Evolutionary conservation across 2,113 vertebrate genomes (phyloP).

Genomic region (Solea senegalensis): DNA sequence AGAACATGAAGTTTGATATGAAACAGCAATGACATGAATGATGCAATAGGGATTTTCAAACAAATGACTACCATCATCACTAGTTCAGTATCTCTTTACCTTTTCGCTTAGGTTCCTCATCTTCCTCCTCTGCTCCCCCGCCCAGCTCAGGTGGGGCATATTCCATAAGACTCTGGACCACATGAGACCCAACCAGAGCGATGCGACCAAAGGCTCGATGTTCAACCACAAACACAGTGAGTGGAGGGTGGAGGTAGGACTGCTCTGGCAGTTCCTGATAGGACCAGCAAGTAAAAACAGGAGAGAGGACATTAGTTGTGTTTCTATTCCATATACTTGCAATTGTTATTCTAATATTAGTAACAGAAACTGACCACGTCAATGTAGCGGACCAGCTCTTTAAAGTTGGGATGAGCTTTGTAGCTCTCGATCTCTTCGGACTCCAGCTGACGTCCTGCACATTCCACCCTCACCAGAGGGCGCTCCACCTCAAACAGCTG

Average conservation of each 20-base stretch:
- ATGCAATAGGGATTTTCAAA: background rate
- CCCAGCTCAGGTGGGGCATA: conserved; percentile 82
- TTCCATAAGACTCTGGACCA: conserved; percentile 87
- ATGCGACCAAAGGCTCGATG: conserved; percentile 87
- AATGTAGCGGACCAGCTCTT: conserved; percentile 85
- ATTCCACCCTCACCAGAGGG: conserved; percentile 90
- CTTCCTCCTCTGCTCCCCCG: conserved; percentile 77
- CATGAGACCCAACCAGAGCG: conserved; percentile 88
- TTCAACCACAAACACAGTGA: conserved; percentile 92
- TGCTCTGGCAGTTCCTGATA: conserved; percentile 90
- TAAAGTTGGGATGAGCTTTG: conserved; percentile 89
- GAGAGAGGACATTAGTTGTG: background rate
- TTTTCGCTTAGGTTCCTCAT: conserved; percentile 71
- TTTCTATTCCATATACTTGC: background rate
- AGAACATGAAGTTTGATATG: no score
- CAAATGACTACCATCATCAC: background rate
- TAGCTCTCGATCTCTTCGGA: conserved; percentile 89
- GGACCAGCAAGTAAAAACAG: conserved; percentile 2
- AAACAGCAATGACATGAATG: no score
- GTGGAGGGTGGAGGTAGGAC: conserved; percentile 91
- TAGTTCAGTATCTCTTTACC: conserved; percentile 59
- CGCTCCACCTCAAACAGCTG: conserved; percentile 92
- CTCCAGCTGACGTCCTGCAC: conserved; percentile 88
- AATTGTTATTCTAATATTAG: background rate
- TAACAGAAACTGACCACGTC: conserved; percentile 84